A percentile compares a stretch with the other conserved stretches of the same genome.
phyloP scores from a whole-genome alignment of 2,888 invertebrate species.

The Drosophila infuscata region DNA sequence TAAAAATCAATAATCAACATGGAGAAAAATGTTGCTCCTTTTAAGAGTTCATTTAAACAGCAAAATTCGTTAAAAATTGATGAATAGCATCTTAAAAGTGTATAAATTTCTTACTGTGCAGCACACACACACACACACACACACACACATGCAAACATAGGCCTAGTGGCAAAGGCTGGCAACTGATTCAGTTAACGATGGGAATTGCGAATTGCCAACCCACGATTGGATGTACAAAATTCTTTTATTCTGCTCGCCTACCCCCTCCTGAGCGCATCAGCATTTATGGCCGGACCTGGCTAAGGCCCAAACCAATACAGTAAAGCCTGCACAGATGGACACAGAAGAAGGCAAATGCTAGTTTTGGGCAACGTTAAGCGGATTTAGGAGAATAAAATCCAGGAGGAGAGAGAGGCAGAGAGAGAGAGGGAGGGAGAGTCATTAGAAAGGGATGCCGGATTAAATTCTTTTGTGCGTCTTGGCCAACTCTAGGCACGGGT shows the following conservation, averaged over 20 bases:
- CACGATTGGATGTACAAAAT: slow-evolving; percentile 2
- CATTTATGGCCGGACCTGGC: slow-evolving; percentile 35
- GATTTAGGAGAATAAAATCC: slow-evolving; percentile 2
- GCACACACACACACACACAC: background rate
- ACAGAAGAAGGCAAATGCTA: background rate
- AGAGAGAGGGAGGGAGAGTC: too few species aligned
- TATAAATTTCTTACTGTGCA: background rate
- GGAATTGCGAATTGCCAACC: background rate
- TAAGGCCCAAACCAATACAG: slow-evolving; percentile 7
- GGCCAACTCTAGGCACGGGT: background rate
- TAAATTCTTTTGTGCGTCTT: background rate
- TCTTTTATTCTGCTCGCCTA: slow-evolving; percentile 11
- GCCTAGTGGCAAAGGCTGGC: slow-evolving; percentile 1
- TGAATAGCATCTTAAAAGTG: background rate
- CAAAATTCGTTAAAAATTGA: background rate
- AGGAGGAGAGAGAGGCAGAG: too few species aligned
- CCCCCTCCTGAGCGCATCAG: slow-evolving; percentile 43
- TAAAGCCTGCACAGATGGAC: background rate
- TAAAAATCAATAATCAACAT: background rate
- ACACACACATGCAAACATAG: background rate
- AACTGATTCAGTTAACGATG: slow-evolving; percentile 6
- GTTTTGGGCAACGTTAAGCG: slow-evolving; percentile 29
- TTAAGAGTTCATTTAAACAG: background rate
- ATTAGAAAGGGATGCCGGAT: too few species aligned
- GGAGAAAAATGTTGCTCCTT: background rate